Conservation (phyloP, 2,113 vertebrate genomes). For the Bufo bufo region DNA sequence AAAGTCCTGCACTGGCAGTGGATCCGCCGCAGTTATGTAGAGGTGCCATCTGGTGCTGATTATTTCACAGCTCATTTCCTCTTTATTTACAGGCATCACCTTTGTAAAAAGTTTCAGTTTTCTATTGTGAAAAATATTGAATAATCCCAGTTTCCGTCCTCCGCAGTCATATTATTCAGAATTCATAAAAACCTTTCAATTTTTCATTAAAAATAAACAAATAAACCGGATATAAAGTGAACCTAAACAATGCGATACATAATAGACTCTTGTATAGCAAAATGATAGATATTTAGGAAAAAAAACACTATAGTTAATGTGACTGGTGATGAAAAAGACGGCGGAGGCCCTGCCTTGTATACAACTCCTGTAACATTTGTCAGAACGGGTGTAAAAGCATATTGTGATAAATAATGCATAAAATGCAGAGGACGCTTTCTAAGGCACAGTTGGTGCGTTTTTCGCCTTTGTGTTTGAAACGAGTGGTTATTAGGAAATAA, state of each 20-base stretch:
- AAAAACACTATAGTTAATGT: not conserved
- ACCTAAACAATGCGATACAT: not conserved
- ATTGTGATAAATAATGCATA: conserved; percentile 32
- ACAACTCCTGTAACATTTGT: conserved; percentile 12
- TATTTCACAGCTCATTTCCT: not conserved
- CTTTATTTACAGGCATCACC: not conserved
- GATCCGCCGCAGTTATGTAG: no score
- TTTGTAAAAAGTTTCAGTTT: not conserved
- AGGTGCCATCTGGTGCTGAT: not conserved
- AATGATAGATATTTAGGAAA: not conserved
- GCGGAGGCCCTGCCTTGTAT: not conserved
- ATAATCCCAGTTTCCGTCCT: not conserved
- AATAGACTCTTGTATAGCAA: not conserved
- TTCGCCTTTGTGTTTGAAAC: not conserved
- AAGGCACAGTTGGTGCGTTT: not conserved
- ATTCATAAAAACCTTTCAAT: not conserved
- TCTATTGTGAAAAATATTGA: not conserved
- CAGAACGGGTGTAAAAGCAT: not conserved
- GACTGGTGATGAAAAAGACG: not conserved
- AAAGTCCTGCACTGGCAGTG: no score
- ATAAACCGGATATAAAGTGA: not conserved
- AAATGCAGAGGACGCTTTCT: not conserved
- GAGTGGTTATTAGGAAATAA: conserved; percentile 16
- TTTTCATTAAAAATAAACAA: not conserved
- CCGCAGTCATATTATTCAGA: not conserved